Base-by-base conservation (phyloP, 2,888 invertebrate genomes). In the Ypsolopha scabrella region DNA sequence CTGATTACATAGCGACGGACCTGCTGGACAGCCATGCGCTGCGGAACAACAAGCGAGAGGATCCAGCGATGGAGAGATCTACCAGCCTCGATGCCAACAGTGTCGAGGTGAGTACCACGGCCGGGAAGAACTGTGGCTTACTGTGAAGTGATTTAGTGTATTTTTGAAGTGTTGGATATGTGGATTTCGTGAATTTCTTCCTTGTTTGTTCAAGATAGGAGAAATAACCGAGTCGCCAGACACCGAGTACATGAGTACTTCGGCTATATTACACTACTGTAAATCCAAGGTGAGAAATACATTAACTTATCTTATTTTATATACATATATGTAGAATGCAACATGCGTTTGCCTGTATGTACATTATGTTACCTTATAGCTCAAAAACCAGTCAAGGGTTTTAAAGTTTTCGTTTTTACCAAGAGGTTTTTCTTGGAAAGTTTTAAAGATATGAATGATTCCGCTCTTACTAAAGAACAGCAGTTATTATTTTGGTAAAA, bases 221-320 rank as follows among this genome's bases (percentile, higher is more conserved):
- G 92, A 92, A 74, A 90, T 91, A 60, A 88, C 89, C 0, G 92
- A 93, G 65, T 89, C 89, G 55, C 90, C 91, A 54, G 89, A 90
- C 64, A 88, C 88, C 41, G 89, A 90, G 59, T 89, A 90, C 59
- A 87, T 91, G 72, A 93, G 93, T 61, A 93, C 93, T 36, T 93
- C 94, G 9, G 93, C 93, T 8, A 90, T 94, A 58, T 87, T 95
- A 68, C 90, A 90, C 70, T 94, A 93, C 66, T 95, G 95, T 83
- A 94, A 95, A 81, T 90, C 89, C 52, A 94, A 93, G 85, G 90
- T 89, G 67, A 60, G 56, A 10, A 33, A 45, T 45, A 8, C 10
- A 44, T 24, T 24, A 24, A 24, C 4, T 4, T 24, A 24, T 24
- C 4, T 24, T 24, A 2, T 24, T 24, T 24, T 24, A 2, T 24